Base-by-base conservation (phyloP, 2,888 invertebrate genomes). In the Campoplex nolae region DNA sequence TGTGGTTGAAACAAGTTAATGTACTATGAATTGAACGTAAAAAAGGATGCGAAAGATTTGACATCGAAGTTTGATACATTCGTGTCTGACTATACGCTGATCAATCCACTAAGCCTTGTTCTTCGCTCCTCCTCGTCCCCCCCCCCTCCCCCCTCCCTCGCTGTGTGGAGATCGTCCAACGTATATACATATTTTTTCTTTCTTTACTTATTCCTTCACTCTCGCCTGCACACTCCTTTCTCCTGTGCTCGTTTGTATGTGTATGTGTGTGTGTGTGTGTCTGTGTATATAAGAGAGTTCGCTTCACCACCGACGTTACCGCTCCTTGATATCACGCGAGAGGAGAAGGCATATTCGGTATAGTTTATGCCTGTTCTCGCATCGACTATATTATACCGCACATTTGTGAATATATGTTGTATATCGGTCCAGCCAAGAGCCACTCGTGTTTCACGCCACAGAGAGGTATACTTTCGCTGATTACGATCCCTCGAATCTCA, bases 391-490 rank as follows among this genome's bases (percentile, higher is more conserved):
- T 51, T 38, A 28, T 70, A 56, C 54, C 18, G 54, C 54, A 35
- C 16, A 54, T 35, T 73, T n/a, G 75, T 45, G 7, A 45, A 42
- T 13, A 58, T 75, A 45, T 62, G 56, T 75, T 2, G 45, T 51
- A 51, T 56, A 76, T 83, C 79, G 83, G 78, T 83, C 80, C 79
- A 65, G 76, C 68, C 84, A 70, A 74, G 80, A 84, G 79, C 78
- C 84, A 83, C 86, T 88, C 84, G 84, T 84, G 79, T 88, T 87
- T 88, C 85, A 84, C 74, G 81, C 88, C 74, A 82, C 77, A 80
- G 76, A 68, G 71, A 76, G 76, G 78, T 78, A 75, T 86, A 89
- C 89, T 89, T 88, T 89, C 89, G 89, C 89, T 88, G 83, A 86
- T 86, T 85, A 76, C 88, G 81, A 82, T 86, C 81, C 81, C 85